phyloP scores from a whole-genome alignment of 2,113 vertebrate genomes.

The Myodes glareolus region DNA sequence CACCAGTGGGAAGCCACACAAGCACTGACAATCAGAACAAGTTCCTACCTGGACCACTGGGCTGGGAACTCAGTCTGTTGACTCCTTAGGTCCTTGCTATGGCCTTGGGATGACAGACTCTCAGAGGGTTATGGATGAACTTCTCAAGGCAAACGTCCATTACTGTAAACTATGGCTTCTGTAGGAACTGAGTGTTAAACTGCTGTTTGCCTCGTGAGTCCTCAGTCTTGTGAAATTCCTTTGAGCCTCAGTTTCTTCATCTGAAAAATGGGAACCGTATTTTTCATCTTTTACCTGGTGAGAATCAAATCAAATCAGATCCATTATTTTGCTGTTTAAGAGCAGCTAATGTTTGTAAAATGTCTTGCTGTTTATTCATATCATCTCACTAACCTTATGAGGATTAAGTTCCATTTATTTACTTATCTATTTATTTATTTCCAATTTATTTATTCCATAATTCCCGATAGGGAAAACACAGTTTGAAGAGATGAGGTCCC shows the following conservation, averaged over 20 bases:
- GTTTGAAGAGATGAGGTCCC: not conserved
- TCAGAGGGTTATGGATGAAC: not conserved
- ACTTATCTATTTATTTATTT: no score
- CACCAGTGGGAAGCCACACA: not conserved
- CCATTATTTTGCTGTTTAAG: not conserved
- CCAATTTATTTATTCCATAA: not conserved
- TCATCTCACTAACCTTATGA: not conserved
- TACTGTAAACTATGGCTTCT: not conserved
- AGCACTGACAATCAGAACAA: no score
- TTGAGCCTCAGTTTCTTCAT: conserved; percentile 12
- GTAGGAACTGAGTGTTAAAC: not conserved
- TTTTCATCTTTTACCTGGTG: not conserved
- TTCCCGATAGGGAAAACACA: not conserved
- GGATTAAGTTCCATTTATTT: not conserved
- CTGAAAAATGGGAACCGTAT: conserved; percentile 3
- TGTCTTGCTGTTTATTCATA: not conserved
- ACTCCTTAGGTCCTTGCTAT: not conserved
- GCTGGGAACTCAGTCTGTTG: not conserved
- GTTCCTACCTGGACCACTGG: not conserved
- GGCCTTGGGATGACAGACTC: not conserved
- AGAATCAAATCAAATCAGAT: not conserved
- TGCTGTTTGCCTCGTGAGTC: not conserved
- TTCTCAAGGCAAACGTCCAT: not conserved
- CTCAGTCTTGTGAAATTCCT: not conserved
- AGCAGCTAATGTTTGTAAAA: not conserved